Evolutionary conservation across 2,888 invertebrate genomes (phyloP).

Genomic region (Andrena fulva): DNA sequence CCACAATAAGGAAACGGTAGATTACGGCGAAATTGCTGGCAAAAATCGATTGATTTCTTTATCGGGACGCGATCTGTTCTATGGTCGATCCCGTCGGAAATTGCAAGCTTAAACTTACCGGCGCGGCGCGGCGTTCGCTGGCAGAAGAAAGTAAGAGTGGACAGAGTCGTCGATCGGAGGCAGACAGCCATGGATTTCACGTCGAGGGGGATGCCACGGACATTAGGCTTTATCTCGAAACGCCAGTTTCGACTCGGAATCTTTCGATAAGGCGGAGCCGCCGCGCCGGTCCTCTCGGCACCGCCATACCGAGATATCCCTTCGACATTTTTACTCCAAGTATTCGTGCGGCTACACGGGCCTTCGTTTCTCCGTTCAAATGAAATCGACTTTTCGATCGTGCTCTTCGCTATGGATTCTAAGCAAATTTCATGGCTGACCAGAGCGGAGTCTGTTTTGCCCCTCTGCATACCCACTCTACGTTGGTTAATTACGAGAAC

Average conservation of each 20-base stretch:
- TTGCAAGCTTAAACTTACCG: constrained; percentile 41
- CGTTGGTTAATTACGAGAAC: constrained; percentile 76
- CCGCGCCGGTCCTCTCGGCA: constrained; percentile 8
- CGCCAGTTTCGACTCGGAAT: constrained; percentile 46
- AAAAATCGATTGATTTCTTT: constrained; percentile 55
- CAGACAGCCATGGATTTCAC: constrained; percentile 12
- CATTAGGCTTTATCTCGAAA: constrained; percentile 61
- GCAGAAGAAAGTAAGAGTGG: constrained; percentile 18
- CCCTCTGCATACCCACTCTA: constrained; percentile 49
- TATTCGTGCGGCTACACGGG: neutral
- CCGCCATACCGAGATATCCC: constrained; percentile 32
- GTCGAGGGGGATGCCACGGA: constrained; percentile 28
- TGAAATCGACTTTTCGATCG: neutral
- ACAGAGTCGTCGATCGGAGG: neutral
- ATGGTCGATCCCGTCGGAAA: constrained; percentile 18
- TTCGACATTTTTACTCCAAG: constrained; percentile 29
- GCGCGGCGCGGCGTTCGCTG: neutral
- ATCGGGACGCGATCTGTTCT: constrained; percentile 29
- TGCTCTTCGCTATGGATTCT: neutral
- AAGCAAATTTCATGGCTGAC: neutral
- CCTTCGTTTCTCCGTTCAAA: neutral
- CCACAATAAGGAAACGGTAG: constrained; percentile 43
- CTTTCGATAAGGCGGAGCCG: constrained; percentile 43
- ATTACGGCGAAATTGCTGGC: constrained; percentile 32
- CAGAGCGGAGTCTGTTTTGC: constrained; percentile 28